Evolutionary conservation across 2,797 vertebrate species (phyloP), one percentile per base, ranked within the genome.

Genomic region (Tenualosa thibaudeaui): DNA sequence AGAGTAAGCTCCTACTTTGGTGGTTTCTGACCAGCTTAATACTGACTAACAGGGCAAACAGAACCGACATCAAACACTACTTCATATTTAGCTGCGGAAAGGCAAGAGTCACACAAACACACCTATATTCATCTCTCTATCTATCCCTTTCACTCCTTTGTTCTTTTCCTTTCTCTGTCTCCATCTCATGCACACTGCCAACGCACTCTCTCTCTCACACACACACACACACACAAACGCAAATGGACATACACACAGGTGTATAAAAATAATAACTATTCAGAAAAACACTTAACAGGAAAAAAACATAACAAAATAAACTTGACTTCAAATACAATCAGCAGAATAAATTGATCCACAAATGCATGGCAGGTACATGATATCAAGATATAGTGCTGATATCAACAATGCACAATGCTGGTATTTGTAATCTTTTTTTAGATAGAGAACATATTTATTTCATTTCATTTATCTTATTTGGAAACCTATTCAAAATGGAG

Each of bases 321-420:
- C 54, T 53, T 53, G 19, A 78, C 71, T 78, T 22, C 84, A 89
- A 86, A 88, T 85, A 88, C 78, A 86, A 78, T 78, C 81, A 86
- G 86, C n/a, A 81, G 78, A 89, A 89, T 90, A 91, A 88, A 90
- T 91, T 90, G 81, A 84, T 86, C 86, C 68, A 87, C 50, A 56
- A 90, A 91, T 84, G 89, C 92, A 92, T 88, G 87, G 84, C 86
- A 81, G 87, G 87, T 88, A 86, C 50, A 62, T 78, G 37, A 85
- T 71, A 87, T 85, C 65, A 84, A 86, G 87, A 86, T 81, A 88
- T 81, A 88, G 82, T 82, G 87, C 86, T 86, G 83, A 62, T 88
- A 90, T 86, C 90, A 90, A 81, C 50, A 90, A 90, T 53, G 86
- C 87, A 91, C 86, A 90, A 89, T 89, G 91, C 91, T 91, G 90